A percentile compares a stretch with the other conserved stretches of the same genome.
Conservation (phyloP, 2,113 vertebrate species). For the Pseudolaguvia tuberculata region DNA sequence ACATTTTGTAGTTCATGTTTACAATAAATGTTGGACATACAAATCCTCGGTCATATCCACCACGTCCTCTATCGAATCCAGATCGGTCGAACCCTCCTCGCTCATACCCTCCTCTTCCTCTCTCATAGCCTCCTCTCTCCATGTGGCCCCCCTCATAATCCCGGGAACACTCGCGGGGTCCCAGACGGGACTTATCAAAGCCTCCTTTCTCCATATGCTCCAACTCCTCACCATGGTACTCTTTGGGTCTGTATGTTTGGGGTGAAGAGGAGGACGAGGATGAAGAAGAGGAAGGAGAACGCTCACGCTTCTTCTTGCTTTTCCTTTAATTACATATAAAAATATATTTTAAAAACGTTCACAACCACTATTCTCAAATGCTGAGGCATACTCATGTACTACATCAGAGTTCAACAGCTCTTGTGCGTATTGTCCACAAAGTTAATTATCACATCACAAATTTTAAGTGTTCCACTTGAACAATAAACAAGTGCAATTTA, state of each 20-base stretch:
- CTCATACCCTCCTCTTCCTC: constrained; percentile 59
- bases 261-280: constrained; percentile 78
- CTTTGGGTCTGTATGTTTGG: constrained; percentile 75
- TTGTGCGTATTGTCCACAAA: too few relatives aligned
- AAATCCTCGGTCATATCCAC: constrained; percentile 69
- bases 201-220: constrained; percentile 77
- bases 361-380: too few relatives aligned
- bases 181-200: constrained; percentile 79
- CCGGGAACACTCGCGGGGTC: constrained; percentile 72
- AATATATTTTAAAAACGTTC: too few relatives aligned
- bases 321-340: constrained; percentile 69
- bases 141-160: constrained; percentile 59
- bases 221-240: constrained; percentile 79
- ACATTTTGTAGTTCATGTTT: too few relatives aligned
- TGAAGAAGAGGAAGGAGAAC: constrained; percentile 87
- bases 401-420: too few relatives aligned
- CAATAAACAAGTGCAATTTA: too few relatives aligned
- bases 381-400: too few relatives aligned
- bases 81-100: constrained; percentile 42
- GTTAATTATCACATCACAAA: too few relatives aligned
- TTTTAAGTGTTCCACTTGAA: too few relatives aligned
- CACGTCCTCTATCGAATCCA: constrained; percentile 45
- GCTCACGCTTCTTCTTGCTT: constrained; percentile 85
- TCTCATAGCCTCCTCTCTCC: constrained; percentile 61
- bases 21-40: constrained; percentile 52